Percentiles rank a stretch among this genome's conserved stretches.
Evolutionary conservation across 2,797 vertebrate genomes (phyloP).

Genomic region (Trachurus trachurus): DNA sequence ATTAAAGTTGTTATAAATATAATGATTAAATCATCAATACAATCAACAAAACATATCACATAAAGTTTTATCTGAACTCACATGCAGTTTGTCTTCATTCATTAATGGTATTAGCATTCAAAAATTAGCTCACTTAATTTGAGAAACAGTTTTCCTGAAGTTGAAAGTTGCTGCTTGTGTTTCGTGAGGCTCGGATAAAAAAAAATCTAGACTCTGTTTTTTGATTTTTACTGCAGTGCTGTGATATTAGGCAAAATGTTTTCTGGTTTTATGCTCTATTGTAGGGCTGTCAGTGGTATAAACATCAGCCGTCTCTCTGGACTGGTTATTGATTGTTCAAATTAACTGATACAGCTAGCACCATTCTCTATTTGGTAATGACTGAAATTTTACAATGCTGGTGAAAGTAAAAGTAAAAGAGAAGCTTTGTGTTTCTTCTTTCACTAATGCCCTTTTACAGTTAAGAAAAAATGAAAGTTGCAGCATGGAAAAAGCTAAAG

Average conservation of each 20-base stretch:
- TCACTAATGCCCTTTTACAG: not conserved
- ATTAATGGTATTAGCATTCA: not conserved
- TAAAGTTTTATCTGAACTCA: not conserved
- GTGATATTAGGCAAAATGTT: not conserved
- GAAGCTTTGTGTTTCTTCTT: constrained; percentile 4
- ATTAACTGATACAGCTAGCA: constrained; percentile 15
- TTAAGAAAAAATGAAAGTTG: not conserved
- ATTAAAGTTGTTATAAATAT: no score
- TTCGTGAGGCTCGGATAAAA: not conserved
- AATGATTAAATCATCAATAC: no score
- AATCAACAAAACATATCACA: not conserved
- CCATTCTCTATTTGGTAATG: constrained; percentile 40
- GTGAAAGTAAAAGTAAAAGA: not conserved
- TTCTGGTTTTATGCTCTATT: not conserved
- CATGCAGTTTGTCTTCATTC: not conserved
- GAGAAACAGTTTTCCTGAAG: not conserved
- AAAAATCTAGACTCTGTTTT: not conserved
- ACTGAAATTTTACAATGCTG: constrained; percentile 22
- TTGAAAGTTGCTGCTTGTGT: not conserved
- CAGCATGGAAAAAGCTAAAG: not conserved
- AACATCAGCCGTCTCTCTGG: not conserved
- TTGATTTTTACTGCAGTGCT: not conserved
- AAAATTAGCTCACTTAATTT: not conserved
- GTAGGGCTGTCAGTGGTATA: not conserved
- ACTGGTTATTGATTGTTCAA: not conserved